These are phyloP conservation scores for Limnephilus marmoratus DNA, from an alignment of 2,888 invertebrate genomes.

Conservation along the genomic window DNA sequence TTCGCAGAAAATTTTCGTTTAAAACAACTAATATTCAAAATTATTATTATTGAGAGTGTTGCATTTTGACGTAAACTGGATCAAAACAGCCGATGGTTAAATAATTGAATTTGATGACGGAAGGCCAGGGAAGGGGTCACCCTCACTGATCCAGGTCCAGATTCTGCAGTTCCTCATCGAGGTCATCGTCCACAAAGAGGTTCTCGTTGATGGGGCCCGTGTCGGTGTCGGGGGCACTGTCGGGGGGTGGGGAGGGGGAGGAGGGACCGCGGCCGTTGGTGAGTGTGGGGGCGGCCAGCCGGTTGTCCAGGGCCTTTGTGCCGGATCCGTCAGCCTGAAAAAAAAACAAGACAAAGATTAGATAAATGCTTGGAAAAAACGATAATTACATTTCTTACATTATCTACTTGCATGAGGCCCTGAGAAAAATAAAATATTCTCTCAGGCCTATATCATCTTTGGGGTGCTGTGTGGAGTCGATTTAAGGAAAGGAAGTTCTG, in stretches of 20 bases:
- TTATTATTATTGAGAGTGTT: not conserved
- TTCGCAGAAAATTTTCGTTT: not conserved
- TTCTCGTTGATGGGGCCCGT: constrained; percentile 94
- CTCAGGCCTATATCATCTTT: no score
- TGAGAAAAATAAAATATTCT: no score
- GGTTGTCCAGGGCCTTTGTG: constrained; percentile 79
- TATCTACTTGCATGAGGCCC: no score
- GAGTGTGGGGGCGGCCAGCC: constrained; percentile 63
- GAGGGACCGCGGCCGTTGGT: constrained; percentile 55
- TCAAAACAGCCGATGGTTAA: not conserved
- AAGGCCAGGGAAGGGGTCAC: not conserved
- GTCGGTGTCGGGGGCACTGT: constrained; percentile 69
- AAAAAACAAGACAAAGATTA: not conserved
- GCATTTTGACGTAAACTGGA: not conserved
- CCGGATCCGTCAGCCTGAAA: constrained; percentile 84
- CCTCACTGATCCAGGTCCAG: constrained; percentile 83
- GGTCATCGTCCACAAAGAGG: constrained; percentile 91
- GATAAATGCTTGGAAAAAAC: no score
- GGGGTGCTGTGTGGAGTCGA: no score
- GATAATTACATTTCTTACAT: no score
- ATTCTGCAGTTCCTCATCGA: constrained; percentile 91
- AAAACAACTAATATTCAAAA: not conserved
- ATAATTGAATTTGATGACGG: not conserved
- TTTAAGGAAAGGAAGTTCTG: no score
- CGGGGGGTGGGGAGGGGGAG: constrained; percentile 67